Percentiles rank a stretch among this genome's conserved stretches.
phyloP scores from a whole-genome alignment of 2,113 vertebrate genomes.

The Bucco capensis region DNA sequence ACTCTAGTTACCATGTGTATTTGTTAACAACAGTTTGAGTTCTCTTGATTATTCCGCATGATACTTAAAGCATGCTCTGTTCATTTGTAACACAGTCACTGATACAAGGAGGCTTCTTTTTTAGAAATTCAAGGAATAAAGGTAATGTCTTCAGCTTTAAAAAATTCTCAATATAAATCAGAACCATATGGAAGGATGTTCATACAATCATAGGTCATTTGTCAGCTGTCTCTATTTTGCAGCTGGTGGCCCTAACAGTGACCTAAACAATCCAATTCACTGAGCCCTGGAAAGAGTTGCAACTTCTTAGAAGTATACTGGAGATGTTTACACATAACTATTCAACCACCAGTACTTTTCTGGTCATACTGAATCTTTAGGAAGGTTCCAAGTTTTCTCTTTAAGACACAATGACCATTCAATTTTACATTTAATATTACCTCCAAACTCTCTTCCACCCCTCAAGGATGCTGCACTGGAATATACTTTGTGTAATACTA shows the following conservation, averaged over 20 bases:
- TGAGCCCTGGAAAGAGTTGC: neutral
- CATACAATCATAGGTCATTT: neutral
- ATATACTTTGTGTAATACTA: neutral
- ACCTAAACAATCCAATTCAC: slow-evolving; percentile 8
- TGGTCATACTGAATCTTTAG: neutral
- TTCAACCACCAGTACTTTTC: neutral
- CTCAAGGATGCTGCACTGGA: neutral
- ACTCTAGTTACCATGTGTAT: neutral
- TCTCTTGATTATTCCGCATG: neutral
- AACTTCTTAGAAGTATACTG: neutral
- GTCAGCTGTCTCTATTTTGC: slow-evolving; percentile 20
- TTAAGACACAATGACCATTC: neutral
- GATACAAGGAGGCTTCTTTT: neutral
- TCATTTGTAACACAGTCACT: neutral
- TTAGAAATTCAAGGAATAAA: neutral
- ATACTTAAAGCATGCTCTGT: neutral
- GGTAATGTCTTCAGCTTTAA: slow-evolving; percentile 11
- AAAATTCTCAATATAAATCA: slow-evolving; percentile 13
- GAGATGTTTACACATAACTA: neutral
- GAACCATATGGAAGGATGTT: slow-evolving; percentile 29
- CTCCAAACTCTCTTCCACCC: neutral
- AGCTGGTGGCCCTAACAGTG: slow-evolving; percentile 2
- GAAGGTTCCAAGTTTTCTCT: neutral
- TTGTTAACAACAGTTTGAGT: neutral
- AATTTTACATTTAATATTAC: neutral